Evolutionary conservation across 2,797 vertebrate species (phyloP), one percentile per base, ranked within the genome.

Genomic region (Alectoris magna): DNA sequence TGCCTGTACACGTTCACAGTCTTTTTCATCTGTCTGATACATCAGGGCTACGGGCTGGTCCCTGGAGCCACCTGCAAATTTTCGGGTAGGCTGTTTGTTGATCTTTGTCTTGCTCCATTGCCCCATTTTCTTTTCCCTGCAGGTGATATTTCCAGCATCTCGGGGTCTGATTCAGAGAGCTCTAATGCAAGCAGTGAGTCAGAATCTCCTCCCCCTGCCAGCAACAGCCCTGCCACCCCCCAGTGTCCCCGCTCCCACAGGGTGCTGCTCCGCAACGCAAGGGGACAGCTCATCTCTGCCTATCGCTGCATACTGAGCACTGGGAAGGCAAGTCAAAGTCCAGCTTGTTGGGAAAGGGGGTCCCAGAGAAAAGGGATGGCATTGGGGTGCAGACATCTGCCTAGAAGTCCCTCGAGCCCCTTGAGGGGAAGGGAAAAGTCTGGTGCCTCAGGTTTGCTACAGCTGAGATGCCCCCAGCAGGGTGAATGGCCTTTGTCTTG

Each of bases 81-180:
- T 87, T 14, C 43, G 23, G 5, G 14, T 17, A 80, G 13, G 9
- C 29, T 44, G 3, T 70, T 56, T 14, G 8, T 75, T 84, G 36
- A 72, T n/a, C 2, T 81, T 71, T 31, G 11, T 7, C 11, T 10
- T 38, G 15, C 53, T 67, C n/a, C n/a, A 34, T 14, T 39, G 29
- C 27, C 68, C 31, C 3, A 8, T 60, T 36, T 88, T 58, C 58
- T 26, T 26, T 63, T 39, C 73, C 84, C 63, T 76, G 43, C 94
- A 99, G 99, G 98, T 66, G 98, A 99, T 62, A 91, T 99, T 96
- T 99, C 99, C 31, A 99, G 99, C 92, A 99, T 99, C 96, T 99
- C 99, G 0, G 99, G 99, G 29, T 99, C 99, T 0, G 99, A 99
- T 94, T 99, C 98, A 0, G 98, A 98, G 22, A 96, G 96, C 48